Percentiles rank a stretch among this genome's conserved stretches.
These are phyloP conservation scores for Aurelia coerulea DNA, from an alignment of 30 jellyfish, hydroid and myxozoan genomes.

Conservation along the genomic window DNA sequence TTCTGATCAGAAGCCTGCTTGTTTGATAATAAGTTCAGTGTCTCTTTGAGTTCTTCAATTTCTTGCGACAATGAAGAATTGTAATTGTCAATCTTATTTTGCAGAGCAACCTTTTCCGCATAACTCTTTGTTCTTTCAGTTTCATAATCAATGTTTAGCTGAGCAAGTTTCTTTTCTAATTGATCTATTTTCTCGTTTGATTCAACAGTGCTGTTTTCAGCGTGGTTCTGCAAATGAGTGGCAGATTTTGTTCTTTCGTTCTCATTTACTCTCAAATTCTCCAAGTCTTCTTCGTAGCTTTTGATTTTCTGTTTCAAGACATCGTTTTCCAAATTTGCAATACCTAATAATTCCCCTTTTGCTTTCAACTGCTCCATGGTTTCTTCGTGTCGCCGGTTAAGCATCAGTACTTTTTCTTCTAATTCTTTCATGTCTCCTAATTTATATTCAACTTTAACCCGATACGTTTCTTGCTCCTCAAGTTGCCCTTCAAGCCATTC, in stretches of 20 bases:
- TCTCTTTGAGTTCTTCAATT: conserved; percentile 51
- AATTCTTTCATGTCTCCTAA: conserved; percentile 34
- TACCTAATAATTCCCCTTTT: conserved; percentile 29
- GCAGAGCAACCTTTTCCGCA: conserved; percentile 37
- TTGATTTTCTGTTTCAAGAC: conserved; percentile 12
- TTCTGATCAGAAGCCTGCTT: conserved; percentile 35
- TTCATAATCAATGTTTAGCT: conserved; percentile 33
- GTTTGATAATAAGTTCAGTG: conserved; percentile 7
- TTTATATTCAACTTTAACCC: conserved; percentile 53
- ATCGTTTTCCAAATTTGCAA: conserved; percentile 38
- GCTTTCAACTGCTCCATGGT: conserved; percentile 11
- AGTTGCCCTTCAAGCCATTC: conserved; percentile 66
- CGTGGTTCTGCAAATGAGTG: conserved; percentile 1
- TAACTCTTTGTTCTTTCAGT: conserved; percentile 26
- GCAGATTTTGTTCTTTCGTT: conserved; percentile 27
- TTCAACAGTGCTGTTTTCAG: not conserved
- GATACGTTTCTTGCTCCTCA: conserved; percentile 57
- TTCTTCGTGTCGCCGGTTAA: conserved; percentile 12
- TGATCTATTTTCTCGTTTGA: not conserved
- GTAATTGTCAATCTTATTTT: conserved; percentile 20
- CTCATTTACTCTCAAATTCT: conserved; percentile 1
- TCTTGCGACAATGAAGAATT: conserved; percentile 57
- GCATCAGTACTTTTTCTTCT: conserved; percentile 13
- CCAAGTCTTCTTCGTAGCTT: conserved; percentile 5
- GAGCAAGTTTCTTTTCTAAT: conserved; percentile 43